Base-by-base conservation (phyloP, 2,888 invertebrate genomes). In the Phortica okadai region DNA sequence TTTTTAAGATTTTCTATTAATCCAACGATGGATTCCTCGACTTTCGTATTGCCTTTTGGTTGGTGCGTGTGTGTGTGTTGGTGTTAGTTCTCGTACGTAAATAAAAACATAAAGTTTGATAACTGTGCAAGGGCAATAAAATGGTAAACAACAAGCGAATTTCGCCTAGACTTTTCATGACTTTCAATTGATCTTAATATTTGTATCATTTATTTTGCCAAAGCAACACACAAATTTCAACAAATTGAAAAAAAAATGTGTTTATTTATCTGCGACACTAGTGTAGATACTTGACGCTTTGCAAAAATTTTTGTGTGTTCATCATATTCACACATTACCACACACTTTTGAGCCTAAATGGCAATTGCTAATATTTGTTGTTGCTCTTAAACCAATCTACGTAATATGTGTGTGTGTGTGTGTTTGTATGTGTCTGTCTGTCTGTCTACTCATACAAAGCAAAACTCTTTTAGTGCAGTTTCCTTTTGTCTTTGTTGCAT, bases 1-100 rank as follows among this genome's bases (percentile, higher is more conserved):
- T 82, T 79, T 84, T 82, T 82, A 83, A 80, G 84, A 78, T 80
- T 84, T 79, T 75, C 80, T 59, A 77, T 79, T 81, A 81, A 83
- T 77, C 73, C 73, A 45, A 79, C 82, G 79, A 82, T 83, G 83
- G 77, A 59, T 69, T 54, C 8, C 21, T 58, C 16, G 16, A 16
- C 72, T 25, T 56, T 16, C 56, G 11, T 16, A 16, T 56, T n/a
- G 56, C 33, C 56, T 56, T 56, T 56, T 16, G 11, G 5, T 58
- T 10, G 56, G 42, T 33, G n/a, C 56, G 21, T 25, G 21, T n/a
- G 45, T 69, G 21, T 16, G 45, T 69, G 69, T 44, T 45, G 6
- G n/a, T 69, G 45, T n/a, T 69, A 6, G 69, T 21, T 62, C 62
- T 16, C 64, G 64, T 64, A 25, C 33, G 14, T 11, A 69, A 69